Evolutionary conservation across 2,888 invertebrate species (phyloP).

Genomic region (Clusia tigrina): DNA sequence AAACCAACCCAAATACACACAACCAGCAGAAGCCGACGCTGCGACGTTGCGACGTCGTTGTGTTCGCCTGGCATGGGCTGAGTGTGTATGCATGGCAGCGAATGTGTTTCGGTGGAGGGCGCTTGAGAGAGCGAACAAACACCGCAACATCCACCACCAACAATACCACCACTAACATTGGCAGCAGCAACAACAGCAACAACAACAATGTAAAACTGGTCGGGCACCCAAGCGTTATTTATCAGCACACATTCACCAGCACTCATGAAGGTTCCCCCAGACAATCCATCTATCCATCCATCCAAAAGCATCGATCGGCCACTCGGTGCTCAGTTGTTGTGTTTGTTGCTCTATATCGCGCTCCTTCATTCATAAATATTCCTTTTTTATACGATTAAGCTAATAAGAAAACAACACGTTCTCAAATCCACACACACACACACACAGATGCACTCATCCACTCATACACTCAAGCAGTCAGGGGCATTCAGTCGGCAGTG

Average conservation of each 20-base stretch:
- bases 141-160: neutral
- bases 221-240: too few relatives aligned
- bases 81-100: slow-evolving; percentile 5
- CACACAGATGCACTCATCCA: too few relatives aligned
- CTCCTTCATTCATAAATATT: slow-evolving; percentile 1
- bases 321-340: neutral
- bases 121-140: neutral
- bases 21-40: neutral
- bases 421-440: neutral
- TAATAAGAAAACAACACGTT: neutral
- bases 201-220: slow-evolving; percentile 6
- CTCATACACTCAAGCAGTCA: too few relatives aligned
- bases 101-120: neutral
- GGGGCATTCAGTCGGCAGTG: too few relatives aligned
- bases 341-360: neutral
- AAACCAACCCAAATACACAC: neutral
- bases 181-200: slow-evolving; percentile 25
- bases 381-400: neutral
- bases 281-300: neutral
- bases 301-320: slow-evolving; percentile 3
- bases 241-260: slow-evolving; percentile 5
- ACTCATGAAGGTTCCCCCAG: neutral
- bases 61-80: neutral
- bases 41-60: neutral
- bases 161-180: slow-evolving; percentile 14